Conservation (phyloP, 2,113 vertebrate species). For the Notothenia rossii region DNA sequence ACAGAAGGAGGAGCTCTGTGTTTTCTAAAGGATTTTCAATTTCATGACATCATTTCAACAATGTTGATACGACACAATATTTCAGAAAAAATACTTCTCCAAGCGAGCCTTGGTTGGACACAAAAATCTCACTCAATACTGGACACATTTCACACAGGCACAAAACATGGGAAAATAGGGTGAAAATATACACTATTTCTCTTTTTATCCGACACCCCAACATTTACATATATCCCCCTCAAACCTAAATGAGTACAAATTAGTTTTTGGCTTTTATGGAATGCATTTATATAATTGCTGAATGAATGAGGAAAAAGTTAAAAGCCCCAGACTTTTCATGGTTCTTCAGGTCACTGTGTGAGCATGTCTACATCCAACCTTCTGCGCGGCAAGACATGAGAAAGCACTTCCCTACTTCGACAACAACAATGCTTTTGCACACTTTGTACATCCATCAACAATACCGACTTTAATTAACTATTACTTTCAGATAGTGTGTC, state of each 20-base stretch:
- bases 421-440: not conserved
- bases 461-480: not conserved
- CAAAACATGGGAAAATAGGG: too few relatives aligned
- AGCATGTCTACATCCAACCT: conserved; percentile 11
- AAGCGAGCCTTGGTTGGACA: too few relatives aligned
- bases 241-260: not conserved
- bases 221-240: not conserved
- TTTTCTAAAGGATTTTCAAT: too few relatives aligned
- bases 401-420: not conserved
- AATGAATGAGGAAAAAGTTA: conserved; percentile 2
- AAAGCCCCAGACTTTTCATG: conserved; percentile 6
- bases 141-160: too few relatives aligned
- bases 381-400: not conserved
- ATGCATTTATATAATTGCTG: not conserved
- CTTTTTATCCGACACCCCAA: not conserved
- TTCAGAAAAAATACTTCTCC: too few relatives aligned
- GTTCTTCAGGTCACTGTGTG: not conserved
- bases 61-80: too few relatives aligned
- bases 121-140: too few relatives aligned
- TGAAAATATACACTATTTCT: not conserved
- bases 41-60: too few relatives aligned
- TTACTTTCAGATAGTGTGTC: not conserved
- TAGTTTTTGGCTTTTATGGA: not conserved
- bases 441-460: not conserved
- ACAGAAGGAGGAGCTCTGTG: too few relatives aligned